Evolutionary conservation across 2,888 invertebrate genomes (phyloP).

Genomic region (Encarsia formosa): DNA sequence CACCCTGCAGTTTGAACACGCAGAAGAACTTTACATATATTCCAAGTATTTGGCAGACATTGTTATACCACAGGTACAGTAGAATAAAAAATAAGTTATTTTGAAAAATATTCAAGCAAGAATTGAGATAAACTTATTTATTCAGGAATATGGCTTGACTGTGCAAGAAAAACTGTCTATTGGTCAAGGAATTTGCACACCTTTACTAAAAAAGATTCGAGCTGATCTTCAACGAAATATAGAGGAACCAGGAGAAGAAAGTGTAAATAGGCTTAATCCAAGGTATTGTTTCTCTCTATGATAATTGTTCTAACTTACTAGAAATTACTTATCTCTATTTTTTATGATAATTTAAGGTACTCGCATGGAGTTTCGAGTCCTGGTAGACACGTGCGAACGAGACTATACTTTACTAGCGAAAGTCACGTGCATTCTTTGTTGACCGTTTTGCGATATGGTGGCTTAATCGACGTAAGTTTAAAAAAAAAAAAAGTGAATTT

Average conservation of each 20-base stretch:
- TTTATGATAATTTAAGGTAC: slow-evolving; percentile 69
- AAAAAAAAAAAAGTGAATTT: not conserved
- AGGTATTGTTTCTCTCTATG: slow-evolving; percentile 54
- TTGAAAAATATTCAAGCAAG: not conserved
- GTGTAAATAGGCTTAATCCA: slow-evolving; percentile 92
- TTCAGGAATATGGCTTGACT: slow-evolving; percentile 91
- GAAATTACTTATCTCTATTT: too few species aligned
- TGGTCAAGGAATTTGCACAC: slow-evolving; percentile 96
- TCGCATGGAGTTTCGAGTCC: slow-evolving; percentile 98
- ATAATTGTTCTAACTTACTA: too few species aligned
- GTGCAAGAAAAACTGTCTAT: slow-evolving; percentile 94
- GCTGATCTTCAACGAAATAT: slow-evolving; percentile 93
- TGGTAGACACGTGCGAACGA: slow-evolving; percentile 93
- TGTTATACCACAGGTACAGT: slow-evolving; percentile 87
- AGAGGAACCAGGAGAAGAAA: slow-evolving; percentile 86
- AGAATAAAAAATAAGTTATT: not conserved
- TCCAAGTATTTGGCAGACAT: slow-evolving; percentile 97
- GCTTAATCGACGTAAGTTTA: slow-evolving; percentile 72
- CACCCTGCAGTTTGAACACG: slow-evolving; percentile 86
- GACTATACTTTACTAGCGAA: slow-evolving; percentile 99
- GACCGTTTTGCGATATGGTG: slow-evolving; percentile 91
- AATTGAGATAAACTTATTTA: slow-evolving; percentile 7
- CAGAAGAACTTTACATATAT: slow-evolving; percentile 89
- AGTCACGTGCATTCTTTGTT: slow-evolving; percentile 97
- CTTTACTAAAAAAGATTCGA: slow-evolving; percentile 89